Conservation (phyloP, 2,113 vertebrate species). For the Speoplatyrhinus poulsoni region DNA sequence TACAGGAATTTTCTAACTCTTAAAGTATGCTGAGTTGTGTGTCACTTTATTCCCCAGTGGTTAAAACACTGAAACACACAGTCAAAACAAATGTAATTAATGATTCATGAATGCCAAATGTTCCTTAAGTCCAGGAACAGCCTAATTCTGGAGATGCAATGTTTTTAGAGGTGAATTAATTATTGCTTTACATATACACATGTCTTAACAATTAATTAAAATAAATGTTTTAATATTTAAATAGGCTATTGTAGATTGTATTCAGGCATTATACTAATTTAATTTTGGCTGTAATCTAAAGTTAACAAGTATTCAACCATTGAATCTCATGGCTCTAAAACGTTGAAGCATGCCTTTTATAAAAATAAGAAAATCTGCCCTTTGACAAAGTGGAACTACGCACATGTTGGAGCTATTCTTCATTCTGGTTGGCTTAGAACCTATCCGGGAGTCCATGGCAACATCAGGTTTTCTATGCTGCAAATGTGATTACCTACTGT, state of each 20-base stretch:
- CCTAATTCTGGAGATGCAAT: background rate
- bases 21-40: background rate
- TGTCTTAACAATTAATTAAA: too few species aligned
- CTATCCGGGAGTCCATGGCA: conserved; percentile 1
- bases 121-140: background rate
- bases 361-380: background rate
- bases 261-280: too few species aligned
- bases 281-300: too few species aligned
- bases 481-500: background rate
- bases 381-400: background rate
- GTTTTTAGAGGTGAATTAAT: background rate
- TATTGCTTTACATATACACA: too few species aligned
- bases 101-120: background rate
- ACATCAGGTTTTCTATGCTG: background rate
- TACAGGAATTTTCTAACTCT: too few species aligned
- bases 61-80: background rate
- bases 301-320: too few species aligned
- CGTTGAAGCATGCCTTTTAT: background rate
- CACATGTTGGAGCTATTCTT: background rate
- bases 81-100: background rate
- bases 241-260: too few species aligned
- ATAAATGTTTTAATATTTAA: too few species aligned
- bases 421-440: background rate
- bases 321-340: too few species aligned
- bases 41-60: too few species aligned